Conservation (phyloP, 2,888 invertebrate genomes). For the Acanthoscelides obtectus region DNA sequence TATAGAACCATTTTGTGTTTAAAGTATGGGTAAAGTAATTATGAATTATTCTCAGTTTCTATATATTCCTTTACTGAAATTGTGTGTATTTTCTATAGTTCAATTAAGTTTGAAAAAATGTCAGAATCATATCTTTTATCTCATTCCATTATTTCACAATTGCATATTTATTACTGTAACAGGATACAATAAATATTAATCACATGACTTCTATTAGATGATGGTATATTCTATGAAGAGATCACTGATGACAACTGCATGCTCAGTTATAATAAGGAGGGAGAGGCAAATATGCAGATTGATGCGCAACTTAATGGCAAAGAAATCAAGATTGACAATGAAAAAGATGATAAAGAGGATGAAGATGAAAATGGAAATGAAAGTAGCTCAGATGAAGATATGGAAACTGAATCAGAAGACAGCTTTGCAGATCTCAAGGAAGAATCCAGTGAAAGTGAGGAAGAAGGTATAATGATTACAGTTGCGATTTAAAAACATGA, state of each 20-base stretch:
- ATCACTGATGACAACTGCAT: constrained; percentile 44
- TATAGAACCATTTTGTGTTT: too few relatives aligned
- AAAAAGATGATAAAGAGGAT: constrained; percentile 36
- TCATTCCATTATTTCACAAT: too few relatives aligned
- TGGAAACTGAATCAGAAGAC: constrained; percentile 35
- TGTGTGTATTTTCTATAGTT: too few relatives aligned
- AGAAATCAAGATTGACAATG: constrained; percentile 20
- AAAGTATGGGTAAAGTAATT: too few relatives aligned
- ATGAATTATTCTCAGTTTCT: too few relatives aligned
- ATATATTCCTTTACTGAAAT: too few relatives aligned
- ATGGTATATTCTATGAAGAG: constrained; percentile 64
- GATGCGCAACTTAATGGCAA: constrained; percentile 39
- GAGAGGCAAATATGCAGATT: constrained; percentile 41
- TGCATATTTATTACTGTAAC: too few relatives aligned
- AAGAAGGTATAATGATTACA: background rate
- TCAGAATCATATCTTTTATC: too few relatives aligned
- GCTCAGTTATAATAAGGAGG: constrained; percentile 41
- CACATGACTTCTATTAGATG: constrained; percentile 53
- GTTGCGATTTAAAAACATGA: too few relatives aligned
- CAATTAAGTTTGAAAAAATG: too few relatives aligned
- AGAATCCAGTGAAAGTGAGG: constrained; percentile 39
- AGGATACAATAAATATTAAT: too few relatives aligned
- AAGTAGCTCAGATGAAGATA: constrained; percentile 25
- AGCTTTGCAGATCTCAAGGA: constrained; percentile 52
- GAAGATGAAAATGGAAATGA: constrained; percentile 28